Conservation (phyloP, 1,140 invertebrate species). For the Zelostemma sp. region DNA sequence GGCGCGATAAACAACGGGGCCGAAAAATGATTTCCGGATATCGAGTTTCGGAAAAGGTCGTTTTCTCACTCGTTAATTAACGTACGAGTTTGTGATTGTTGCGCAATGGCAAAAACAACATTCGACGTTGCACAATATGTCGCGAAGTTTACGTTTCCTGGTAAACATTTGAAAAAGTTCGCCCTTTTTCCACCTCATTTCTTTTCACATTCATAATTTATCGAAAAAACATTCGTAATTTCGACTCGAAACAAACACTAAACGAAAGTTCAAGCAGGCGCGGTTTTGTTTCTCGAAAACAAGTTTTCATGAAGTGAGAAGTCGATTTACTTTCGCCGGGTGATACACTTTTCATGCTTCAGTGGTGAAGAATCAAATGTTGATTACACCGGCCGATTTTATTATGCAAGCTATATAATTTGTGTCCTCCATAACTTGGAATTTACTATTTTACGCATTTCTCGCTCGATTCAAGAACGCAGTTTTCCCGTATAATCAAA, state of each 20-base stretch:
- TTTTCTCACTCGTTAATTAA: constrained; percentile 1
- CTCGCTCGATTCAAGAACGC: not conserved
- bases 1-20: not conserved
- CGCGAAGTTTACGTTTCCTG: not conserved
- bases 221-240: no score
- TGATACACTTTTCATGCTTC: constrained; percentile 49
- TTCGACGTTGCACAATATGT: not conserved
- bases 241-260: not conserved
- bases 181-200: not conserved
- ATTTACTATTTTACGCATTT: not conserved
- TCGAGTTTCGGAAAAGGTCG: not conserved
- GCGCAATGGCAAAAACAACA: not conserved
- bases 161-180: not conserved
- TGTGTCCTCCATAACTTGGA: not conserved
- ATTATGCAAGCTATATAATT: constrained; percentile 29
- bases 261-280: constrained; percentile 40
- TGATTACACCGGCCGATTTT: constrained; percentile 30
- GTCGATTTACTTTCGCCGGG: constrained; percentile 49
- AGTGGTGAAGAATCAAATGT: constrained; percentile 46
- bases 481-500: not conserved
- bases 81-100: not conserved
- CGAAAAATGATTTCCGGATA: not conserved
- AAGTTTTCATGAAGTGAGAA: constrained; percentile 47
- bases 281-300: constrained; percentile 43
- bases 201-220: no score